A percentile compares a stretch with the other conserved stretches of the same genome.
phyloP scores from a whole-genome alignment of 2,113 vertebrate genomes.

The Casuarius casuarius region DNA sequence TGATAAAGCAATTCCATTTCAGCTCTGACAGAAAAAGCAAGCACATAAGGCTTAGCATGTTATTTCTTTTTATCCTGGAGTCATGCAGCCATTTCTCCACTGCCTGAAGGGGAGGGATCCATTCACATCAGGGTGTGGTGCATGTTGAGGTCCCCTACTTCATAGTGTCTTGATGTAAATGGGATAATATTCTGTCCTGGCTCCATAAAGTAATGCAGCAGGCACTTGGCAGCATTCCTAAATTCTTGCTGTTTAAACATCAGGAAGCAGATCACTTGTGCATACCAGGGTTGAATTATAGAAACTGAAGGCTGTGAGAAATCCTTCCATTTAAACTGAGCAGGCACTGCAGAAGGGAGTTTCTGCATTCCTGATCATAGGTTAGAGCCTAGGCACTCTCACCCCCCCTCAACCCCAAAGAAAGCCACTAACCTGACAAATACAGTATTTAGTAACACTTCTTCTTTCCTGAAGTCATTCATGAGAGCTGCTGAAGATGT shows the following conservation, averaged over 20 bases:
- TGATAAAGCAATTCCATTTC: not conserved
- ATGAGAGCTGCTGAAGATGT: not conserved
- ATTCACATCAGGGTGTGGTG: not conserved
- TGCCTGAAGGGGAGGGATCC: not conserved
- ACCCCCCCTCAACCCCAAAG: not conserved
- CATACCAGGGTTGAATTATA: not conserved
- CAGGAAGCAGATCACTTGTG: slow-evolving; percentile 23
- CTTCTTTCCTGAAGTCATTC: not conserved
- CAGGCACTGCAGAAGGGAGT: not conserved
- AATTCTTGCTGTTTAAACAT: slow-evolving; percentile 3
- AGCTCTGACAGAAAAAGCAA: not conserved
- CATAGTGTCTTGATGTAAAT: not conserved
- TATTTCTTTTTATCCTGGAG: not conserved
- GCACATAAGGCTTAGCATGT: not conserved
- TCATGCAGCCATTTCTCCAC: not conserved
- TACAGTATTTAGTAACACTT: not conserved
- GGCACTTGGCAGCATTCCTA: slow-evolving; percentile 9
- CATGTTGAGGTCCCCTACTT: not conserved
- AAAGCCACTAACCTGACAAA: not conserved
- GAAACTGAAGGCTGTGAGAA: not conserved
- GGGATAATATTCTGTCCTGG: not conserved
- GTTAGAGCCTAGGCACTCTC: not conserved
- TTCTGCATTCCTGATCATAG: not conserved
- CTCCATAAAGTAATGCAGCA: slow-evolving; percentile 12
- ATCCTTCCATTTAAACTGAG: not conserved